These are phyloP conservation scores for Fulmarus glacialis DNA, from an alignment of 2,113 vertebrate species.

Conservation along the genomic window DNA sequence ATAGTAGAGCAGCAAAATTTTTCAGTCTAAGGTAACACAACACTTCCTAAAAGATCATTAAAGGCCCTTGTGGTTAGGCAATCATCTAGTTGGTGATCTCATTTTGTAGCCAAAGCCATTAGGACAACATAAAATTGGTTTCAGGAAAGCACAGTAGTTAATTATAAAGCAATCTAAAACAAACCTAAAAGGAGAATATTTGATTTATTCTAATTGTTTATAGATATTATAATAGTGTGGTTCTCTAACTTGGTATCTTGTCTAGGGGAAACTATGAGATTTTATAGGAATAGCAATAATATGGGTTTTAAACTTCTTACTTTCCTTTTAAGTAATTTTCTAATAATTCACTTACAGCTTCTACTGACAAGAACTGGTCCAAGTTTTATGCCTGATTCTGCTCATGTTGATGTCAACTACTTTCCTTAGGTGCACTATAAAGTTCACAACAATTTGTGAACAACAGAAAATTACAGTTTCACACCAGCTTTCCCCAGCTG, in stretches of 20 bases:
- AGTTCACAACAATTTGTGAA: neutral
- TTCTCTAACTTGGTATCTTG: neutral
- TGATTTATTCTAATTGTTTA: slow-evolving; percentile 66
- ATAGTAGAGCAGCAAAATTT: neutral
- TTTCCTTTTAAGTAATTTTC: neutral
- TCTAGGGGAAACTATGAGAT: neutral
- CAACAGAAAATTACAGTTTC: neutral
- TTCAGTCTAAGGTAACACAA: neutral
- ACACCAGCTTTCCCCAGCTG: neutral
- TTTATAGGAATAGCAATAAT: neutral
- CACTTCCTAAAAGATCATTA: neutral
- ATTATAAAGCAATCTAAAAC: slow-evolving; percentile 64
- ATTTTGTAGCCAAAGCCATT: slow-evolving; percentile 60
- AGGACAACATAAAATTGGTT: slow-evolving; percentile 49
- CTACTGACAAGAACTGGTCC: neutral
- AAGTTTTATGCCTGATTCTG: neutral
- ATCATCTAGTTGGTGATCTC: neutral
- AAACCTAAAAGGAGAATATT: slow-evolving; percentile 46
- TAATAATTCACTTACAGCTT: neutral
- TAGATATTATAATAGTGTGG: neutral
- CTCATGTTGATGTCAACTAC: neutral
- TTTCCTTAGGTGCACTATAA: neutral
- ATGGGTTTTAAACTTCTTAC: neutral
- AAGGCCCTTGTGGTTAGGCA: neutral
- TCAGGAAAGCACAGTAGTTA: slow-evolving; percentile 54